phyloP scores from a whole-genome alignment of 2,888 invertebrate genomes.

The Cantharis lateralis region DNA sequence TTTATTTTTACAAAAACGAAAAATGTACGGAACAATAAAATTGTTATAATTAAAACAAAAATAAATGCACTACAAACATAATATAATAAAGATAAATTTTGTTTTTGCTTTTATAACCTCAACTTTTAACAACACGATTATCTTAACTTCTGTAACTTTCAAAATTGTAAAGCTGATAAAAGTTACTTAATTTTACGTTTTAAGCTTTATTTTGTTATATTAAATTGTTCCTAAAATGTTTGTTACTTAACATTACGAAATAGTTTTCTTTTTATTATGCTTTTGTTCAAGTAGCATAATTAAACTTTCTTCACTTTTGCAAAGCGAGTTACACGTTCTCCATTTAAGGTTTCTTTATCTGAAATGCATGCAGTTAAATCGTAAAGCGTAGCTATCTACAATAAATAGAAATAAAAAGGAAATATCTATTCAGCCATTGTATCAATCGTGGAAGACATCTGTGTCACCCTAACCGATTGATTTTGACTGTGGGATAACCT shows the following conservation, averaged over 20 bases:
- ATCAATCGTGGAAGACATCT: conserved; percentile 30
- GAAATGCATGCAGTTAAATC: not conserved
- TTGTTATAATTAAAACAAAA: not conserved
- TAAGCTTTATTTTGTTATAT: not conserved
- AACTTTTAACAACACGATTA: not conserved
- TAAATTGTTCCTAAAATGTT: not conserved
- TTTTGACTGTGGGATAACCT: conserved; percentile 26
- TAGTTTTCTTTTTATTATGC: not conserved
- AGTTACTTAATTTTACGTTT: not conserved
- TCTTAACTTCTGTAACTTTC: not conserved
- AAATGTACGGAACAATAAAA: not conserved
- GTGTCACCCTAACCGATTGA: conserved; percentile 30
- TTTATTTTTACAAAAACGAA: not conserved
- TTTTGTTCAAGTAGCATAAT: not conserved
- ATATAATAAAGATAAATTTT: not conserved
- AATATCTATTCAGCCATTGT: conserved; percentile 21
- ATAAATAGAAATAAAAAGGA: conserved; percentile 24
- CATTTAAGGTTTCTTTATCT: not conserved
- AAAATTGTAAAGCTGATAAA: not conserved
- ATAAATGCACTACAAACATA: not conserved
- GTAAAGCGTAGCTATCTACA: conserved; percentile 3
- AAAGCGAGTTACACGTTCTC: not conserved
- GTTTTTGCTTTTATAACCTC: not conserved
- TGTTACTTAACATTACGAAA: not conserved
- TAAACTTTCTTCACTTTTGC: not conserved